Percentiles rank a stretch among this genome's conserved stretches.
Conservation (phyloP, 2,113 vertebrate genomes). For the Orycteropus afer region DNA sequence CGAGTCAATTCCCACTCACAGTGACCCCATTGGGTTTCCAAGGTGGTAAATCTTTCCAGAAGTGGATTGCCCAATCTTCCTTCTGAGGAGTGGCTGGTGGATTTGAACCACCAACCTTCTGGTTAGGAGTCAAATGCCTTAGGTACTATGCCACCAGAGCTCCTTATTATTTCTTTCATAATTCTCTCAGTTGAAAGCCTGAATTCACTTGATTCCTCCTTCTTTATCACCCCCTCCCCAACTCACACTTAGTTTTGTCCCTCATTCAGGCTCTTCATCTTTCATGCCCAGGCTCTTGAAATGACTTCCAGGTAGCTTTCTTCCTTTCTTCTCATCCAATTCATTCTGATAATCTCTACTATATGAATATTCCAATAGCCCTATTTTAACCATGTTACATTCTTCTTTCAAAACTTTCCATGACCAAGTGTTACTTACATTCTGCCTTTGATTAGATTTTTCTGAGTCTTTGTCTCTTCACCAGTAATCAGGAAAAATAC, state of each 20-base stretch:
- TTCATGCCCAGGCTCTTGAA: background rate
- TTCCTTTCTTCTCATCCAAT: background rate
- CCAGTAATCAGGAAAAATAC: background rate
- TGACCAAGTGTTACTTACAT: background rate
- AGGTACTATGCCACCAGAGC: no score
- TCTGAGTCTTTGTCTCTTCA: slow-evolving; percentile 20
- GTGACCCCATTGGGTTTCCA: no score
- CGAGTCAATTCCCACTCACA: no score
- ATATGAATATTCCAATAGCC: background rate
- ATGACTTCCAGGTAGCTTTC: background rate
- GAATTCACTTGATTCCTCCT: background rate
- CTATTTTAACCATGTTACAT: background rate
- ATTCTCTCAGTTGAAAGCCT: background rate
- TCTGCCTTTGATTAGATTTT: background rate
- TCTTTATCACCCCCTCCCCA: background rate
- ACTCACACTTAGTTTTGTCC: background rate
- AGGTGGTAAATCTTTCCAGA: no score
- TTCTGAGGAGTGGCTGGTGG: no score
- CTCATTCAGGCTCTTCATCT: background rate
- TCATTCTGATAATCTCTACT: background rate
- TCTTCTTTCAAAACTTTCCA: background rate
- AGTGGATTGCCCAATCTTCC: no score
- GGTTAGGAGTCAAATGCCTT: no score
- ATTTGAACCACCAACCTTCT: no score
- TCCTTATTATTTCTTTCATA: no score